Conservation (phyloP, 1,140 invertebrate species). For the Saccostrea glomerata region DNA sequence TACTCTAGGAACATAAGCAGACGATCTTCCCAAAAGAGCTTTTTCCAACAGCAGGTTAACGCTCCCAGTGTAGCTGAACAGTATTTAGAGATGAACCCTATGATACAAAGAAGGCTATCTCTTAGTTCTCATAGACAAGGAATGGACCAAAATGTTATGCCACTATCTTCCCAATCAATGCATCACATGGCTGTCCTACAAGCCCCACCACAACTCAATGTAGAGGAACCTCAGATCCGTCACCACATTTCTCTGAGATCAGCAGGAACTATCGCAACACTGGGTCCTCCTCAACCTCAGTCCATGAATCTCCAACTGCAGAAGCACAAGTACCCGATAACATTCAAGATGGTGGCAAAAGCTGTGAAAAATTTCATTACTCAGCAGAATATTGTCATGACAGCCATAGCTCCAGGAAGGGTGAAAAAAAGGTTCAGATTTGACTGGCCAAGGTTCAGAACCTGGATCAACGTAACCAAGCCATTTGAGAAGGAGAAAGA, state of each 20-base stretch:
- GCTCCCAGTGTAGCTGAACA: not conserved
- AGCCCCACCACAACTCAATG: conserved; percentile 7
- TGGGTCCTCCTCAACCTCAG: not conserved
- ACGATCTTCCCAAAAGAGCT: not conserved
- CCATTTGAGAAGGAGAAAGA: conserved; percentile 56
- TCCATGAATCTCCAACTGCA: conserved; percentile 55
- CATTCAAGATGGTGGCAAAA: conserved; percentile 59
- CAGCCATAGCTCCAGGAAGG: conserved; percentile 53
- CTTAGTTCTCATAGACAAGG: not conserved
- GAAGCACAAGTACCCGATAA: conserved; percentile 48
- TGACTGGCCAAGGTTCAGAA: conserved; percentile 60
- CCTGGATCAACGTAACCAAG: conserved; percentile 55
- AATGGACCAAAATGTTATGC: not conserved
- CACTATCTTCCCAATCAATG: not conserved
- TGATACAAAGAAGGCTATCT: not conserved
- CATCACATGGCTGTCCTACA: not conserved
- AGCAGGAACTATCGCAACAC: conserved; percentile 43
- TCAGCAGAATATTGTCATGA: conserved; percentile 61
- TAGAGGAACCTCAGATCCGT: not conserved
- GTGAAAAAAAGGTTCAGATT: conserved; percentile 58
- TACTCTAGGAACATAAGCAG: not conserved
- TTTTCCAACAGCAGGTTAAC: not conserved
- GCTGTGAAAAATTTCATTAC: conserved; percentile 56
- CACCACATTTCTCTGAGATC: conserved; percentile 45
- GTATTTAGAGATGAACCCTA: not conserved